A percentile compares a stretch with the other conserved stretches of the same genome.
These are phyloP conservation scores for Drosophila asahinai DNA, from an alignment of 1,140 invertebrate genomes.

Conservation along the genomic window DNA sequence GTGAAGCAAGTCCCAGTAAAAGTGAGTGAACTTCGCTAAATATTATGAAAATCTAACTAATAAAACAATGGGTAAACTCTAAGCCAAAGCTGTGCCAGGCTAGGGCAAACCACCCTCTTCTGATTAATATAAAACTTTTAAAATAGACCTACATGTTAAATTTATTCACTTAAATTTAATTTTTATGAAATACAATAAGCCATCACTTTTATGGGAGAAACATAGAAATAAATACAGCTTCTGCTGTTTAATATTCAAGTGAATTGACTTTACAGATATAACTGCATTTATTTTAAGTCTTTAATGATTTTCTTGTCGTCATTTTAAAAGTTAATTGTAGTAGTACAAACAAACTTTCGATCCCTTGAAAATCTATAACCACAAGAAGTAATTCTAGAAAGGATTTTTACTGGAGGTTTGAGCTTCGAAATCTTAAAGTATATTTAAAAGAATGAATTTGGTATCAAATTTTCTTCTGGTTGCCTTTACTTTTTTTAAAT, in stretches of 20 bases:
- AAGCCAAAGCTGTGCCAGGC: neutral
- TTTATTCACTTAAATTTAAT: neutral
- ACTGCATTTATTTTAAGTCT: neutral
- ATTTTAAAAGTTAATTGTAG: neutral
- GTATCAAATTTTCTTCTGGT: too few species aligned
- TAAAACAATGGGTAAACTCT: neutral
- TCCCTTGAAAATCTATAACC: neutral
- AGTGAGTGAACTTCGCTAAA: conserved; percentile 23
- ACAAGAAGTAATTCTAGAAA: neutral
- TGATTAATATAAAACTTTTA: neutral
- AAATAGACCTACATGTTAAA: neutral
- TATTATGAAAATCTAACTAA: neutral
- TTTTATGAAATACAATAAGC: too few species aligned
- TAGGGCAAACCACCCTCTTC: neutral
- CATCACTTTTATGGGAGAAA: too few species aligned
- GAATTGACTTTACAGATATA: neutral
- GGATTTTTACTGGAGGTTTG: too few species aligned
- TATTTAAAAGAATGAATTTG: too few species aligned
- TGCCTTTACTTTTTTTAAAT: neutral
- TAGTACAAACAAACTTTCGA: neutral
- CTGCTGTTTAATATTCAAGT: too few species aligned
- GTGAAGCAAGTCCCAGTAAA: conserved; percentile 38
- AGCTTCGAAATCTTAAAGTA: too few species aligned
- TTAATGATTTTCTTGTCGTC: too few species aligned
- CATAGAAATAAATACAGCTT: neutral